Evolutionary conservation across 2,888 invertebrate genomes (phyloP).

Genomic region (Drosophila barbarae): DNA sequence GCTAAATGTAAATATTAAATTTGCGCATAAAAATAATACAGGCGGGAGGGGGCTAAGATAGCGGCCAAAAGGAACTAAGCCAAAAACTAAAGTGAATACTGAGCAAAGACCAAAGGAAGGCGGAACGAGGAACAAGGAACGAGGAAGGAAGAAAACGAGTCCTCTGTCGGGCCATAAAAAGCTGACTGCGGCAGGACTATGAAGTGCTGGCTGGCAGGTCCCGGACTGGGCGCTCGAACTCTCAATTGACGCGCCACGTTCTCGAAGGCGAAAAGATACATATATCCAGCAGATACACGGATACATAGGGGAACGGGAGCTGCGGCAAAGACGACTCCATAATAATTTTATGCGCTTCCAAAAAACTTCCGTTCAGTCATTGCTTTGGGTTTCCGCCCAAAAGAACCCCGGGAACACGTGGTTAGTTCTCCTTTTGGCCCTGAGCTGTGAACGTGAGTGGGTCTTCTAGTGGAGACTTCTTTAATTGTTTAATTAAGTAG

Average conservation of each 20-base stretch:
- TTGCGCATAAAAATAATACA: slow-evolving; percentile 65
- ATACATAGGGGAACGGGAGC: neutral
- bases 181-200: slow-evolving; percentile 56
- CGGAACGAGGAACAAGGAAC: neutral
- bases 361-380: slow-evolving; percentile 51
- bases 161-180: slow-evolving; percentile 60
- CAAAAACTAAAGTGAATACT: slow-evolving; percentile 50
- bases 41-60: neutral
- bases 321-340: slow-evolving; percentile 65
- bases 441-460: slow-evolving; percentile 22
- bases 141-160: slow-evolving; percentile 20
- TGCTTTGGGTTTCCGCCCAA: slow-evolving; percentile 43
- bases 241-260: slow-evolving; percentile 68
- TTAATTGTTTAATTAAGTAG: slow-evolving; percentile 11
- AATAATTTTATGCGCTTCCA: slow-evolving; percentile 61
- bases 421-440: neutral
- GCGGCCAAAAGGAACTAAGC: slow-evolving; percentile 22
- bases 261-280: slow-evolving; percentile 25
- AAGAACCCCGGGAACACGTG: slow-evolving; percentile 26
- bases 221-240: slow-evolving; percentile 31
- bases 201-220: slow-evolving; percentile 55
- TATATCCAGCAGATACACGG: slow-evolving; percentile 11
- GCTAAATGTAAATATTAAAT: slow-evolving; percentile 71
- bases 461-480: neutral
- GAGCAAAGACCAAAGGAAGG: slow-evolving; percentile 10